Evolutionary conservation across 1,140 invertebrate genomes (phyloP), one percentile per base, ranked within the genome.

Genomic region (Ooceraea biroi): DNA sequence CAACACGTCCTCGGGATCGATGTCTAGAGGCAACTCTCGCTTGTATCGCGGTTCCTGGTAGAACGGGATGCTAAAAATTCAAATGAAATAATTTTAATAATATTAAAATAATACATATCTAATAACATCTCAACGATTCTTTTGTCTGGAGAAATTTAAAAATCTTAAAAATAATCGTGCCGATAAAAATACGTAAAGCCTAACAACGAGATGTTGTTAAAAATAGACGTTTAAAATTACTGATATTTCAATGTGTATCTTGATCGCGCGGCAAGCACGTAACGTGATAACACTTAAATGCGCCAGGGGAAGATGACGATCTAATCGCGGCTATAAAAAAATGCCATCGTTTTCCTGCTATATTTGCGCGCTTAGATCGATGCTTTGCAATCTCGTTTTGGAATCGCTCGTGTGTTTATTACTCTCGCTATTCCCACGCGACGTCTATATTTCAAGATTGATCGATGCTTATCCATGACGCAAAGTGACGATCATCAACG

Each of bases 1-100:
- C 55, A 94, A 61, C 19, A 93, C 84, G 17, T 94, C 92, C 36
- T 94, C 92, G 8, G 93, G 93, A 61, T 94, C 93, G 12, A 94
- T 73, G 10, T 94, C 91, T 7, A 94, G 50, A 19, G 92, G 85
- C 17, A 89, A 83, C 61, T 93, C 93, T 0, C 94, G 91, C 84
- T 94, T 94, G 66, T 91, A 93, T 25, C 92, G 86, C 22, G 90
- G 86, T 30, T 93, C 92, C 52, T 90, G 89, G 41, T 93, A 93
- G 19, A 89, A 66, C 12, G 91, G 86, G 11, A 90, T 57, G 61
- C 91, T 92, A 55, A 30, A 84, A 82, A 50, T 76, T 52, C 2
- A 63, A 61, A 30, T 19, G 19, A 44, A 66, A 69, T n/a, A 8
- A 73, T 46, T 19, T 8, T 72, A 11, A 63, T 25, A n/a, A n/a